Evolutionary conservation across 2,113 vertebrate genomes (phyloP).

Genomic region (Hippopotamus amphibius): DNA sequence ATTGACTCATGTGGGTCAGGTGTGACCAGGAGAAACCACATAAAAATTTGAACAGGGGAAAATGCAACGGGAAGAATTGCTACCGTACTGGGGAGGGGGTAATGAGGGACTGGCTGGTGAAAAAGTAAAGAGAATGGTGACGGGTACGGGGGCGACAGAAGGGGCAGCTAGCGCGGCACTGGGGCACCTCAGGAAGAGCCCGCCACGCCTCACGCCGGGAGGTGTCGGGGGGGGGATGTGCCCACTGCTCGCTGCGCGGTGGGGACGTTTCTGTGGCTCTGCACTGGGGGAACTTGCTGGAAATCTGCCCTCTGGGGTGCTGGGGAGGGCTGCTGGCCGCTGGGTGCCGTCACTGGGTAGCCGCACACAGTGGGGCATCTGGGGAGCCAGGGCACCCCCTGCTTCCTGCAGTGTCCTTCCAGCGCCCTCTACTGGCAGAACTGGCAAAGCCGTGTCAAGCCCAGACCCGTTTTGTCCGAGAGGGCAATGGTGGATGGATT

Average conservation of each 20-base stretch:
- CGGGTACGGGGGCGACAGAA: neutral
- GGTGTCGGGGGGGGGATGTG: too few relatives aligned
- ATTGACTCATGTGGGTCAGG: neutral
- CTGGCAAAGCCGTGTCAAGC: neutral
- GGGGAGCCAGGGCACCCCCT: neutral
- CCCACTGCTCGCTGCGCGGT: too few relatives aligned
- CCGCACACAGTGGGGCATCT: neutral
- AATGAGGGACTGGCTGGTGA: neutral
- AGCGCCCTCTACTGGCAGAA: neutral
- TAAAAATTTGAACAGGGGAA: neutral
- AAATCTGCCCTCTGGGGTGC: neutral
- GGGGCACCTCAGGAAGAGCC: neutral
- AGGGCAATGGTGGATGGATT: neutral
- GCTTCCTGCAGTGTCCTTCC: neutral
- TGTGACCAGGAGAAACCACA: neutral
- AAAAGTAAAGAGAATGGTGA: neutral
- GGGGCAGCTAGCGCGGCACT: too few relatives aligned
- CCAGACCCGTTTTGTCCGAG: neutral
- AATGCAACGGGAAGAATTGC: neutral
- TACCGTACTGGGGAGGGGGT: neutral
- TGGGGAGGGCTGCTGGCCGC: accelerated
- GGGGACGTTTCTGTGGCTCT: neutral
- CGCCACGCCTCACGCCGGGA: accelerated
- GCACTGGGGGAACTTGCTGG: neutral
- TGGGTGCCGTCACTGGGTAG: accelerated